A percentile compares a stretch with the other conserved stretches of the same genome.
Conservation (phyloP, 2,797 vertebrate genomes). For the Pseudomugil tenellus region DNA sequence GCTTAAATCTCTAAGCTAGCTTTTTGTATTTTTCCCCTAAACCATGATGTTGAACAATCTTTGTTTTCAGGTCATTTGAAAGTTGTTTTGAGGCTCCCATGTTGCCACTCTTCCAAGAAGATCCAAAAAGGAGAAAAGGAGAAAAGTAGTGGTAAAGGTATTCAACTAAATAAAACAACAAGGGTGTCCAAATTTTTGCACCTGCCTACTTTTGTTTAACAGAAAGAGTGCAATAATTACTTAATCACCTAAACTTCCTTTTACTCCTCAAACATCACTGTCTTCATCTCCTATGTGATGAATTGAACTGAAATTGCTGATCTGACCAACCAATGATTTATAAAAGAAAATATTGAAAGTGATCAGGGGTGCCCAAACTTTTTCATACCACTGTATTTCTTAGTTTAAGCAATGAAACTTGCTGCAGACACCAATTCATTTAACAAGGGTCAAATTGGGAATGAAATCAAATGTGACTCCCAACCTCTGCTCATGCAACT, state of each 20-base stretch:
- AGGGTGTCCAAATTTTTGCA: background rate
- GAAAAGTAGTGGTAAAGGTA: background rate
- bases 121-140: background rate
- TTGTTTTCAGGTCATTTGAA: constrained; percentile 1
- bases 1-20: background rate
- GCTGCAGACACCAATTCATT: background rate
- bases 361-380: too few relatives aligned
- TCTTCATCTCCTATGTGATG: too few relatives aligned
- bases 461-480: constrained; percentile 38
- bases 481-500: too few relatives aligned
- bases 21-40: too few relatives aligned
- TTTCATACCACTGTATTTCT: background rate
- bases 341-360: too few relatives aligned
- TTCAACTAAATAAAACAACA: background rate
- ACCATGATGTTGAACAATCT: background rate
- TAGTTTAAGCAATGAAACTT: background rate
- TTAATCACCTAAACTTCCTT: too few relatives aligned
- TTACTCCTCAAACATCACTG: too few relatives aligned
- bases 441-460: background rate
- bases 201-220: too few relatives aligned
- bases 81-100: background rate
- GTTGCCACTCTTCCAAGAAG: background rate
- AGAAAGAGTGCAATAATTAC: too few relatives aligned
- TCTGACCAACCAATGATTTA: too few relatives aligned
- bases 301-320: too few relatives aligned